Conservation (phyloP, 2,888 invertebrate species). For the Eretmocerus hayati region DNA sequence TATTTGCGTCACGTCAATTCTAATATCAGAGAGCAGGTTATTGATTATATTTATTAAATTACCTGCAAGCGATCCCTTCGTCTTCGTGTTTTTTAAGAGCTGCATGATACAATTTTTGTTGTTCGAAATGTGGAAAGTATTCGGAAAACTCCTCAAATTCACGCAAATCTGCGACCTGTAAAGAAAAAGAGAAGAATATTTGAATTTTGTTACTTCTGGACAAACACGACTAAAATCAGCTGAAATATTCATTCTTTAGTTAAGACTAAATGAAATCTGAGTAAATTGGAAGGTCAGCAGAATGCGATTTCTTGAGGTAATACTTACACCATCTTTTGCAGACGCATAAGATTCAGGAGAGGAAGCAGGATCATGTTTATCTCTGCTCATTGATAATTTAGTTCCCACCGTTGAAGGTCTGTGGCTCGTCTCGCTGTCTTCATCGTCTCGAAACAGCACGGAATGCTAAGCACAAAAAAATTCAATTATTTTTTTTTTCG, state of each 20-base stretch:
- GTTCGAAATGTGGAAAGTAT: constrained; percentile 68
- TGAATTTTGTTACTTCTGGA: too few relatives aligned
- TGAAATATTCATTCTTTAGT: too few relatives aligned
- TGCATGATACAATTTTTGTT: constrained; percentile 76
- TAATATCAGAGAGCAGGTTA: too few relatives aligned
- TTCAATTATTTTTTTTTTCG: too few relatives aligned
- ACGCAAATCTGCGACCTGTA: constrained; percentile 73
- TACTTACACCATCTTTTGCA: constrained; percentile 75
- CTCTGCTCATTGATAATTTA: constrained; percentile 40
- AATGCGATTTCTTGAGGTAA: not conserved
- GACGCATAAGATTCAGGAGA: constrained; percentile 95
- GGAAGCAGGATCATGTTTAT: constrained; percentile 57
- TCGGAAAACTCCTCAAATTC: constrained; percentile 85
- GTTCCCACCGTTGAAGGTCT: constrained; percentile 49
- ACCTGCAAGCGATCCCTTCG: constrained; percentile 63
- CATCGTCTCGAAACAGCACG: constrained; percentile 74
- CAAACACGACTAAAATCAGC: too few relatives aligned
- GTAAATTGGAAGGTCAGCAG: too few relatives aligned
- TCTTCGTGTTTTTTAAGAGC: constrained; percentile 78
- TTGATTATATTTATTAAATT: not conserved
- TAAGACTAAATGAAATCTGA: too few relatives aligned
- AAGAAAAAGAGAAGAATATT: not conserved
- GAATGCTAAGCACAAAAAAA: constrained; percentile 66
- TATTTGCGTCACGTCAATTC: too few relatives aligned
- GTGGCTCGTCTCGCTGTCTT: constrained; percentile 51